Evolutionary conservation across 2,888 invertebrate species (phyloP), one percentile per base, ranked within the genome.

Genomic region (Geophilus truncorum): DNA sequence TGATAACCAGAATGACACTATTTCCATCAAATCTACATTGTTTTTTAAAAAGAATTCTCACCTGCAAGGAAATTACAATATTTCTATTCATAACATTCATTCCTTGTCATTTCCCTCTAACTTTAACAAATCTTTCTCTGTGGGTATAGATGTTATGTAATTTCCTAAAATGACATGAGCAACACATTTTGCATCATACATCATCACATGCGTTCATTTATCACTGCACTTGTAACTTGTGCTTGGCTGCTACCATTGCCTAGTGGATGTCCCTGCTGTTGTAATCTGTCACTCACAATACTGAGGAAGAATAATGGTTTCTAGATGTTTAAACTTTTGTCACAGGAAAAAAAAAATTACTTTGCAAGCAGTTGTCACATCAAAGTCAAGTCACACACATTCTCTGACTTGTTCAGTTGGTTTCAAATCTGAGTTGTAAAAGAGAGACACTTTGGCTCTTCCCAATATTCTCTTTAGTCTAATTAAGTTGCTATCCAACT

Each of bases 401-500:
- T n/a, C n/a, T n/a, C n/a, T n/a, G n/a, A n/a, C n/a, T n/a, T n/a
- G n/a, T n/a, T n/a, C n/a, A n/a, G n/a, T n/a, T n/a, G 3, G 15
- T 40, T 40, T 9, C 36, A 15, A 51, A 51, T 51, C 51, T 15
- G 15, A 23, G 57, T 57, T 57, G 21, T n/a, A 57, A 15, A n/a
- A 18, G 57, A 57, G 18, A 23, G 21, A 57, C n/a, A 57, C 15
- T 5, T 9, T 15, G 36, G 10, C 34, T 9, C 51, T 51, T 51
- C 51, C 51, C 51, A 51, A 51, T 51, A 57, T 57, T 57, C 57
- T 57, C 57, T 57, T 57, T 21, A 57, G 57, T 57, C 57, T 57
- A 57, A 57, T 57, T 57, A 23, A 57, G 57, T 57, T 57, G 57
- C n/a, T 57, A 57, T 18, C 57, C 57, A 57, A 57, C 57, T 18